Evolutionary conservation across 2,113 vertebrate genomes (phyloP).

Genomic region (Brachirus orientalis): DNA sequence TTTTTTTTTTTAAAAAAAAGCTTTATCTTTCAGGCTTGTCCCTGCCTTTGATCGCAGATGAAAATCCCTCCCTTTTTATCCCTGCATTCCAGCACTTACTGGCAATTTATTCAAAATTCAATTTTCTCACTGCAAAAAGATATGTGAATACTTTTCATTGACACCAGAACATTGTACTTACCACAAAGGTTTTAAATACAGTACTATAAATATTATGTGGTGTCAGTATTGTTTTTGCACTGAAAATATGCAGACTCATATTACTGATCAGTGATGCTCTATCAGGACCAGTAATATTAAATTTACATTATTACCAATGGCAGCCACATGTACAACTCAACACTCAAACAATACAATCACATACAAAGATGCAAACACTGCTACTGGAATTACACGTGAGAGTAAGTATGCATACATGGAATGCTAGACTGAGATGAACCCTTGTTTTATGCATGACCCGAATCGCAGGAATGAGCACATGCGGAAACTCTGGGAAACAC

Average conservation of each 20-base stretch:
- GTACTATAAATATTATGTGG: neutral
- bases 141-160: neutral
- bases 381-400: too few species aligned
- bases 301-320: neutral
- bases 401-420: too few species aligned
- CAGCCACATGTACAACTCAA: too few species aligned
- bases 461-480: too few species aligned
- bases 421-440: too few species aligned
- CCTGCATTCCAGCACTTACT: neutral
- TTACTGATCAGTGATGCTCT: too few species aligned
- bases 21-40: neutral
- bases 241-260: constrained; percentile 2
- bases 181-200: neutral
- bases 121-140: neutral
- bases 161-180: neutral
- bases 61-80: neutral
- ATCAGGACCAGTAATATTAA: too few species aligned
- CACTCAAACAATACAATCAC: too few species aligned
- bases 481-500: too few species aligned
- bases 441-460: too few species aligned
- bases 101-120: neutral
- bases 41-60: neutral
- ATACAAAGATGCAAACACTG: too few species aligned
- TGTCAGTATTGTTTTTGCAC: neutral
- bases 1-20: neutral